Evolutionary conservation across 1,140 invertebrate genomes (phyloP), one percentile per base, ranked within the genome.

Genomic region (Trachymyrmex septentrionalis): DNA sequence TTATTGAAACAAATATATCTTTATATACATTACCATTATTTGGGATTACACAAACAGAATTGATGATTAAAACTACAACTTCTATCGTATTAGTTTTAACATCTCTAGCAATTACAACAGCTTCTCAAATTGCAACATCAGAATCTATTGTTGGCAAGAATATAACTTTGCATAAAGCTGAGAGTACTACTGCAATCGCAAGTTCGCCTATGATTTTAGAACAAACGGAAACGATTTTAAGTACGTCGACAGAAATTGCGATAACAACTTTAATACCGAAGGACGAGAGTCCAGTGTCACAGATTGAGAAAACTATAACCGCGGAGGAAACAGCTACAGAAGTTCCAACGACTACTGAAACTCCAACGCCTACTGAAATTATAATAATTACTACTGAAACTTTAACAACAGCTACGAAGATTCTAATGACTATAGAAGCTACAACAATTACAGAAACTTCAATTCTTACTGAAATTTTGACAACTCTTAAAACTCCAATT

Each of bases 241-340:
- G 21, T 16, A 82, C 66, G 1, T 57, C 38, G 4, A 81, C 53
- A 21, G 34, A 72, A 9, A 12, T 30, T 44, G 12, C 0, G 9
- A 21, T 16, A 30, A 73, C 67, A 7, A 73, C 80, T 48, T 82
- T 48, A 30, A 73, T 7, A 30, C 38, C 38, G 19, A 38, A 72
- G 19, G 67, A 73, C 3, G 53, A 82, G 1, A 82, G 55, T 16
- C 67, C 80, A 27, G 67, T 82, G 19, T 48, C 80, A 44, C 80
- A 82, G 19, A 82, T 82, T 34, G 80, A 82, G 3, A 59, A 73
- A 61, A 82, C 80, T 48, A 72, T 82, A 73, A 82, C 67, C 14
- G 66, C 67, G 19, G 67, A 82, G 27, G 80, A 82, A 82, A 59
- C 80, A 21, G 55, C 66, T 55, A 82, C 53, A n/a, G 67, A 73